Evolutionary conservation across 1,140 invertebrate genomes (phyloP), one percentile per base, ranked within the genome.

Genomic region (Maniola jurtina): DNA sequence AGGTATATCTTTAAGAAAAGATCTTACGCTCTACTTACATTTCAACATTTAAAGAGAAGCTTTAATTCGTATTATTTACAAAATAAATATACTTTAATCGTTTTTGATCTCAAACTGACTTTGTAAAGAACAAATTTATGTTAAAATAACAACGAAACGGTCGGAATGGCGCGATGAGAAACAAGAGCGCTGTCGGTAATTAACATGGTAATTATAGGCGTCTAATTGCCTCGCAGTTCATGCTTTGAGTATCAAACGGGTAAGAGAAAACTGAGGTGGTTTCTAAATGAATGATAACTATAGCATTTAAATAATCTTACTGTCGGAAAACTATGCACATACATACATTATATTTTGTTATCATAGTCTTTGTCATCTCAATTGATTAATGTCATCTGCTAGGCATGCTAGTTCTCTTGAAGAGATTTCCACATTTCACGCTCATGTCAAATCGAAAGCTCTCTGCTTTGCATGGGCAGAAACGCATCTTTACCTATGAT

Each of bases 171-270:
- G 16, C 16, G 82, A 84, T 79, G 83, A 81, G 69, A 83, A 84
- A 81, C 81, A 84, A 77, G 81, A 81, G 76, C 81, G 63, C 79
- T 76, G 79, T 71, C 83, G 86, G 83, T 83, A 88, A 88, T 86
- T 88, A 88, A 86, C 85, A 85, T 86, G 70, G 83, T 86, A 88
- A 88, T 86, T 88, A 86, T 86, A 86, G 83, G 79, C 77, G 83
- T 81, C 81, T 86, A 88, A 85, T 86, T 88, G 82, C 76, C 79
- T 80, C 72, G 79, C 73, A 80, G 81, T 86, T 83, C 80, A 82
- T 83, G 83, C 77, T 80, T 84, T 79, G 78, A 84, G 81, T 80
- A 81, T 86, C 82, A 84, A 84, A 81, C 75, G 52, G 52, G 11
- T 55, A 34, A 55, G 52, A 52, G 48, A 48, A 48, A 25, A 25